Evolutionary conservation across 2,797 vertebrate genomes (phyloP).

Genomic region (Rallus crepitans): DNA sequence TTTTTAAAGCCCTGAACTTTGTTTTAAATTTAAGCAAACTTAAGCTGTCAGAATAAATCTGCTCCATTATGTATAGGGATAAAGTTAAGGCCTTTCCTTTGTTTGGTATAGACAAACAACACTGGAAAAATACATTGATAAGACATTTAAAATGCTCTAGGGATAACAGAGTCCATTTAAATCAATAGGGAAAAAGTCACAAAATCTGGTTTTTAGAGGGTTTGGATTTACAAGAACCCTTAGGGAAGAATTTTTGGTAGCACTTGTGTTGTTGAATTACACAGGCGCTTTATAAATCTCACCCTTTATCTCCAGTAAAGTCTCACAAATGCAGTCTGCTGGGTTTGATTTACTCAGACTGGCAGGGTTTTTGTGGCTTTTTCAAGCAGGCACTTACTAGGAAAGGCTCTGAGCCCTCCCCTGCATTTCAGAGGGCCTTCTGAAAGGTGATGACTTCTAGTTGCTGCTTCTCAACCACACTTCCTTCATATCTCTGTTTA

Average conservation of each 20-base stretch:
- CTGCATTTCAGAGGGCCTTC: not conserved
- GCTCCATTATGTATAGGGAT: not conserved
- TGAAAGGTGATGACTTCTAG: not conserved
- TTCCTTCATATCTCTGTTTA: not conserved
- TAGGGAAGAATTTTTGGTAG: constrained; percentile 17
- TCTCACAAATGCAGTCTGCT: not conserved
- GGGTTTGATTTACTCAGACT: not conserved
- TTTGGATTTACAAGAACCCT: constrained; percentile 41
- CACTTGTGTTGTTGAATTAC: not conserved
- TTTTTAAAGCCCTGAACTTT: constrained; percentile 6
- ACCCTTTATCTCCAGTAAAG: constrained; percentile 22
- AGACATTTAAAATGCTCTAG: not conserved
- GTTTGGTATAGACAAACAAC: not conserved
- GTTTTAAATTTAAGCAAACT: not conserved
- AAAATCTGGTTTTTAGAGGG: not conserved
- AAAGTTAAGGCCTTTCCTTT: not conserved
- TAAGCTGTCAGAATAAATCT: not conserved
- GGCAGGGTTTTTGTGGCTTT: not conserved
- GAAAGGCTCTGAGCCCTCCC: not conserved
- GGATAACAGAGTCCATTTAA: constrained; percentile 1
- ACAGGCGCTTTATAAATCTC: not conserved
- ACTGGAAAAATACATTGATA: not conserved
- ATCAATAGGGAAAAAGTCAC: not conserved
- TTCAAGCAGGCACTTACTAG: not conserved
- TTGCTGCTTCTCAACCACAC: not conserved